Evolutionary conservation across 2,113 vertebrate genomes (phyloP).

Genomic region (Baryphthengus martii): DNA sequence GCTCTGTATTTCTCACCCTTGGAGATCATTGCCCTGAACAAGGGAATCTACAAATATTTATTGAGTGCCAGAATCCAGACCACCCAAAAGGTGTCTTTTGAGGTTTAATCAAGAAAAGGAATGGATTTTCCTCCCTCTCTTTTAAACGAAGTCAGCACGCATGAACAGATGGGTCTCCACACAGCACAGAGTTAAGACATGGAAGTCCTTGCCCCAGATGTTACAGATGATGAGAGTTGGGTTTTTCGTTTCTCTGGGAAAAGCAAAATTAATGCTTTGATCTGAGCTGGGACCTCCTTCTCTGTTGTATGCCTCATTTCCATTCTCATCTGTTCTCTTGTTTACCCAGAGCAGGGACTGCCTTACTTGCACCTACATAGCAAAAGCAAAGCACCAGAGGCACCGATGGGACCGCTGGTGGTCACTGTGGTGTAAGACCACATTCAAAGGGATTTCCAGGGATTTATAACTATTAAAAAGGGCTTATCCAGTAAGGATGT

Average conservation of each 20-base stretch:
- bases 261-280: neutral
- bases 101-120: neutral
- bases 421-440: accelerated
- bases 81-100: neutral
- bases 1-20: neutral
- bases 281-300: neutral
- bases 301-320: neutral
- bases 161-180: accelerated
- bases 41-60: neutral
- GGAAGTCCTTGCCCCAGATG: neutral
- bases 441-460: neutral
- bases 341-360: neutral
- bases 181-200: neutral
- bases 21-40: neutral
- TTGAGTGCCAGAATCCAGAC: neutral
- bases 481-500: neutral
- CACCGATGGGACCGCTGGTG: neutral
- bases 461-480: neutral
- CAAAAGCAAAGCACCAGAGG: neutral
- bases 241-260: neutral
- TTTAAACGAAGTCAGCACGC: neutral
- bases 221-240: neutral
- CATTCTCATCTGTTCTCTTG: neutral
- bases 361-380: neutral
- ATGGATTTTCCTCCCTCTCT: neutral